Percentiles rank a stretch among this genome's conserved stretches.
These are phyloP conservation scores for Chaetura pelagica DNA, from an alignment of 2,113 vertebrate genomes.

Conservation along the genomic window DNA sequence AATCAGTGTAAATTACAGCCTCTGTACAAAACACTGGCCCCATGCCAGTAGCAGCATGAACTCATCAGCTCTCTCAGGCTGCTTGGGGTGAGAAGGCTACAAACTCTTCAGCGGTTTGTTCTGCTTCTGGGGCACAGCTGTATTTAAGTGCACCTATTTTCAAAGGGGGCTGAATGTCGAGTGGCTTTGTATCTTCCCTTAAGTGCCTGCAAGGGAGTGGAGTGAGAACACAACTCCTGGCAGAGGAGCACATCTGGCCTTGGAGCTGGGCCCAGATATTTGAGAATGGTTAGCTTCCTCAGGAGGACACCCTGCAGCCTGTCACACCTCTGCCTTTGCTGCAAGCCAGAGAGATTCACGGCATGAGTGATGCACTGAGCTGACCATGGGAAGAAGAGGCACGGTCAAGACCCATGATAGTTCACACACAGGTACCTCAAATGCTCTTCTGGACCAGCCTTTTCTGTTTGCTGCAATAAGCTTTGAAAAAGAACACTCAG, in stretches of 20 bases:
- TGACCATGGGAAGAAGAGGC: neutral
- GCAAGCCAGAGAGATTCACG: neutral
- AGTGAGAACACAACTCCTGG: neutral
- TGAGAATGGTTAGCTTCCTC: neutral
- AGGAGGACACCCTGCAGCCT: neutral
- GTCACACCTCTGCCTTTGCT: neutral
- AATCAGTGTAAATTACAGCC: neutral
- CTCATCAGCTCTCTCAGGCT: neutral
- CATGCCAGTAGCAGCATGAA: neutral
- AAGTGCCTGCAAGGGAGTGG: neutral
- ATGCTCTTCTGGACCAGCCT: neutral
- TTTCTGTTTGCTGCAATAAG: neutral
- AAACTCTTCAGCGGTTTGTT: neutral
- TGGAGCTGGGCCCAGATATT: rapidly evolving
- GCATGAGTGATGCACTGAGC: neutral
- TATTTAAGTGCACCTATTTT: neutral
- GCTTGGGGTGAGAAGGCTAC: rapidly evolving
- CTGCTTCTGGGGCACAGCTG: neutral
- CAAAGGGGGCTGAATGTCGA: neutral
- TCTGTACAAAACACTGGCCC: neutral
- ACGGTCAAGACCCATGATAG: rapidly evolving
- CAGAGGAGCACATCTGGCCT: neutral
- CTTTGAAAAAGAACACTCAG: neutral
- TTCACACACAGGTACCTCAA: neutral
- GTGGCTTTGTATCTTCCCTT: neutral